Conservation (phyloP, 2,113 vertebrate species). For the Tachuris rubrigastra region DNA sequence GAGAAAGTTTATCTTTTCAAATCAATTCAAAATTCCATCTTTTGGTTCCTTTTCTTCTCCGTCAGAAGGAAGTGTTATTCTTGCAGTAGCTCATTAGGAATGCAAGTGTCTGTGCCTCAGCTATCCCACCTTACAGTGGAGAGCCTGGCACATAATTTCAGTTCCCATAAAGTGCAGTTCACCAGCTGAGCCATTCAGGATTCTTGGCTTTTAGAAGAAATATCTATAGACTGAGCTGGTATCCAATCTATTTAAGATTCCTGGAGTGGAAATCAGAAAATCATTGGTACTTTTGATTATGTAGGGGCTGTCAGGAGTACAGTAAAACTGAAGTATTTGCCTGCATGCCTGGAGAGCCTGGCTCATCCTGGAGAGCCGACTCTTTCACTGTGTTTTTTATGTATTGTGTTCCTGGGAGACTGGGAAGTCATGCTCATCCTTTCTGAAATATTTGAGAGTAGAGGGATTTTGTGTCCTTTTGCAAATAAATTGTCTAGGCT, state of each 20-base stretch:
- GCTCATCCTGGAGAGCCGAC: not conserved
- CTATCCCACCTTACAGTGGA: not conserved
- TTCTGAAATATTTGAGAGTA: slow-evolving; percentile 5
- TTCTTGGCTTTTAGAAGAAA: slow-evolving; percentile 27
- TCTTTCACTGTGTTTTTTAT: not conserved
- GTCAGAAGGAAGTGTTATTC: not conserved
- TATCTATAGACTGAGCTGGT: slow-evolving; percentile 12
- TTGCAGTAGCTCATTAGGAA: not conserved
- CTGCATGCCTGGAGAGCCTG: slow-evolving; percentile 11
- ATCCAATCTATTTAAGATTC: slow-evolving; percentile 46
- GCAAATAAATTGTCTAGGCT: slow-evolving; percentile 35
- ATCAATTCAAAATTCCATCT: not conserved
- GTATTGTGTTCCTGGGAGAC: slow-evolving; percentile 15
- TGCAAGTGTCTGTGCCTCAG: slow-evolving; percentile 8
- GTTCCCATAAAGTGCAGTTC: slow-evolving; percentile 10
- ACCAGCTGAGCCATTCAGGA: slow-evolving; percentile 41
- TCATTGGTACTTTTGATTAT: not conserved
- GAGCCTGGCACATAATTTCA: slow-evolving; percentile 12
- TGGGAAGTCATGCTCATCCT: not conserved
- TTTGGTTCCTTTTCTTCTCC: not conserved
- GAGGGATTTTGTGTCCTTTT: slow-evolving; percentile 39
- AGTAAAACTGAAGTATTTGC: slow-evolving; percentile 22
- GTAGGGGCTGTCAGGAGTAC: not conserved
- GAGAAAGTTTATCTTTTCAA: not conserved
- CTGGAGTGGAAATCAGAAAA: slow-evolving; percentile 36